These are phyloP conservation scores for Tenrec ecaudatus DNA, from an alignment of 2,113 vertebrate genomes.

Conservation along the genomic window DNA sequence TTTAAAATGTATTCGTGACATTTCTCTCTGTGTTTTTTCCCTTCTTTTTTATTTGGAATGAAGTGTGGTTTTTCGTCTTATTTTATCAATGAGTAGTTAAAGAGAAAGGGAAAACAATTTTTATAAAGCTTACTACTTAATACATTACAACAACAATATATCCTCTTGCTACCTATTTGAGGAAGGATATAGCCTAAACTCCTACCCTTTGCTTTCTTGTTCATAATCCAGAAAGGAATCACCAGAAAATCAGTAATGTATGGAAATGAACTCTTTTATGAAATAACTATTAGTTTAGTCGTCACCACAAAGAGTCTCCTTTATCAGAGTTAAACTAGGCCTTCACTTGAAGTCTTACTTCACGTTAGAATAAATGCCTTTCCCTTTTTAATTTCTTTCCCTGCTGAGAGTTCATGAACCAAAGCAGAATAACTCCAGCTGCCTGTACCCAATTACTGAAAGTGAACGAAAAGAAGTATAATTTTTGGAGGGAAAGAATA, in stretches of 20 bases:
- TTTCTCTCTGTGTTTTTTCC: background rate
- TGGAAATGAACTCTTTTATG: constrained; percentile 58
- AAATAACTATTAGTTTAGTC: constrained; percentile 9
- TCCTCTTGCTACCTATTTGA: background rate
- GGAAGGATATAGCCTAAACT: background rate
- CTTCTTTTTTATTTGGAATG: background rate
- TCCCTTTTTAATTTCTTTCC: constrained; percentile 41
- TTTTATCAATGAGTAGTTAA: background rate
- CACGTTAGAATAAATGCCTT: constrained; percentile 39
- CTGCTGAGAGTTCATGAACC: background rate
- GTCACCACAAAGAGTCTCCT: constrained; percentile 14
- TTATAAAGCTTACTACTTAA: background rate
- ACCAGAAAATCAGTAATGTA: constrained; percentile 46
- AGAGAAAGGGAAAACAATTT: background rate
- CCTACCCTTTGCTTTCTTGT: constrained; percentile 25
- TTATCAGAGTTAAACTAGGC: constrained; percentile 6
- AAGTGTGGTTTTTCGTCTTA: background rate
- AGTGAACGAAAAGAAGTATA: constrained; percentile 40
- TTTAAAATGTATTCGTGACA: background rate
- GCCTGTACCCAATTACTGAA: constrained; percentile 21
- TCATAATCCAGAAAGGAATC: constrained; percentile 44
- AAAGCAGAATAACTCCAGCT: constrained; percentile 53
- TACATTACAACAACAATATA: background rate
- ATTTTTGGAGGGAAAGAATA: constrained; percentile 26
- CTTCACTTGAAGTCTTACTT: constrained; percentile 1